These are phyloP conservation scores for Acrobeloides nanus DNA, from an alignment of 2,888 invertebrate species.

Conservation along the genomic window DNA sequence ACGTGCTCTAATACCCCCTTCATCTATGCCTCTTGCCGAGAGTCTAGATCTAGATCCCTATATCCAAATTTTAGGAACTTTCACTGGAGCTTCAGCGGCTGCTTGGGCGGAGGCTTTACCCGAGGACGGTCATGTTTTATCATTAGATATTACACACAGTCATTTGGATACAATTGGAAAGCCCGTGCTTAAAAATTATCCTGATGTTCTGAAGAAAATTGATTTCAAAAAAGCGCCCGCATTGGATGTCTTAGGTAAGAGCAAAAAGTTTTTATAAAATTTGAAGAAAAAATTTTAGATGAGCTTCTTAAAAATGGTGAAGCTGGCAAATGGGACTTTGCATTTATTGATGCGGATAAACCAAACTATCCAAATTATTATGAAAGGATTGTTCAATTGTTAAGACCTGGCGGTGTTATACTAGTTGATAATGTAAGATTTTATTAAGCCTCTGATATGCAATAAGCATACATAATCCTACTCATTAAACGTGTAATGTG, in stretches of 20 bases:
- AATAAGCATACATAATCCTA: too few relatives aligned
- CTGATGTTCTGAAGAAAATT: constrained; percentile 22
- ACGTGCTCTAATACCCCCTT: too few relatives aligned
- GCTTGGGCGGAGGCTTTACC: constrained; percentile 55
- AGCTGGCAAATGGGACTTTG: constrained; percentile 37
- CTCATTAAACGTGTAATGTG: too few relatives aligned
- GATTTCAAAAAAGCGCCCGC: constrained; percentile 22
- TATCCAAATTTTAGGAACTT: too few relatives aligned
- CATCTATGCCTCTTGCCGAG: too few relatives aligned
- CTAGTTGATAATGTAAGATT: constrained; percentile 57
- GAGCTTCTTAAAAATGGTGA: constrained; percentile 34
- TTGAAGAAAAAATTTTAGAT: too few relatives aligned
- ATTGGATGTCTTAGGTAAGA: constrained; percentile 15
- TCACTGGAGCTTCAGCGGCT: constrained; percentile 55
- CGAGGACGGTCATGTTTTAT: constrained; percentile 54
- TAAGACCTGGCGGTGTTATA: constrained; percentile 56
- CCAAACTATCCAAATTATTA: constrained; percentile 55
- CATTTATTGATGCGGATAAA: constrained; percentile 55
- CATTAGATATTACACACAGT: constrained; percentile 50
- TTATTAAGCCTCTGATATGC: too few relatives aligned
- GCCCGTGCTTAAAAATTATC: constrained; percentile 17
- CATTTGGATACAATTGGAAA: constrained; percentile 18
- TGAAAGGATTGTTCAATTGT: constrained; percentile 53
- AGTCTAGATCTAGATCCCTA: too few relatives aligned
- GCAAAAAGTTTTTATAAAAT: too few relatives aligned